Evolutionary conservation across 2,888 invertebrate genomes (phyloP), one percentile per base, ranked within the genome.

Genomic region (Dioctria rufipes): DNA sequence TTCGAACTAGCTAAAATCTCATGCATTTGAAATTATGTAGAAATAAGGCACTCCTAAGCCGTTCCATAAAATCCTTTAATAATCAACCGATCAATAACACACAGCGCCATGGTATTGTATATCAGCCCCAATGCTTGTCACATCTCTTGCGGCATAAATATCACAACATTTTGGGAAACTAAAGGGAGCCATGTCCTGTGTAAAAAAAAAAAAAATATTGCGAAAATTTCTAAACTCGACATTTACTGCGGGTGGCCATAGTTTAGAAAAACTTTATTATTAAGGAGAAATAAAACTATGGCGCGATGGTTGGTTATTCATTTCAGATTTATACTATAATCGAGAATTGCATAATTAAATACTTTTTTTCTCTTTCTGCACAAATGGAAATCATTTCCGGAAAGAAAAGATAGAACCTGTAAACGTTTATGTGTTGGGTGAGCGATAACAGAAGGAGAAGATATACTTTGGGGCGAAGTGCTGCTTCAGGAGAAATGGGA

Each of bases 1-100:
- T 25, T 25, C 25, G 25, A 25, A 25, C 25, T 25, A 25, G 25
- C 49, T 9, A 46, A 46, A 46, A 46, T 6, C 49, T 46, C 49
- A 46, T 2, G 2, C 49, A 46, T 46, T 46, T 46, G 6, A 46
- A 46, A 46, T 46, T 46, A 46, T 9, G 49, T 6, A 46, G 49
- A 5, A 0, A 5, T 46, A 9, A 6, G 9, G 9, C 49, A 46
- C 25, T 39, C 73, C n/a, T 71, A 37, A 73, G 43, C 69, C 49
- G 49, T 39, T 69, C 49, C 51, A 69, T 11, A 58, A 73, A 54
- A 51, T 42, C 51, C 54, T 40, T 5, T 51, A 54, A 73, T 73
- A 73, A 73, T 60, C 58, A 58, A 42, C 42, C 73, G 73, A 73
- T 73, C 73, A 73, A 73, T 73, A 73, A 60, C 73, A 73, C 39